Conservation (phyloP, 2,888 invertebrate species). For the Dolichopus griseipennis region DNA sequence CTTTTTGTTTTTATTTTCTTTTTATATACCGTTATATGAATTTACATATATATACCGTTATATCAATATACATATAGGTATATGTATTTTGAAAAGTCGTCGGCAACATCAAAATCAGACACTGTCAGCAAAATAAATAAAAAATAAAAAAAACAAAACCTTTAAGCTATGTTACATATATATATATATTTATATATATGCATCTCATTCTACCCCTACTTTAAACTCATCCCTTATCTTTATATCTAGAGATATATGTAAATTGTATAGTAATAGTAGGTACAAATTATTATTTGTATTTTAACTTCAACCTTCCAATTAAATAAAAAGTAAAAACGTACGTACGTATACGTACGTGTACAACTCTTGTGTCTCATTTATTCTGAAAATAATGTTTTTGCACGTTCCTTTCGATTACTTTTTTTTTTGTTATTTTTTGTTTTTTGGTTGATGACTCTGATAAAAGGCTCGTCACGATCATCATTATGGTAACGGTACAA, state of each 20-base stretch:
- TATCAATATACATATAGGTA: too few relatives aligned
- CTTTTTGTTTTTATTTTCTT: too few relatives aligned
- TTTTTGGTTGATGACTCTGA: background rate
- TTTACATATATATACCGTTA: too few relatives aligned
- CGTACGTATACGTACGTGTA: background rate
- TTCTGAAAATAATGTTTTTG: background rate
- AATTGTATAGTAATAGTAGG: background rate
- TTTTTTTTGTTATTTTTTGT: background rate
- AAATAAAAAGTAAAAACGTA: background rate
- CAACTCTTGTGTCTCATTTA: constrained; percentile 6
- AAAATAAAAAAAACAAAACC: background rate
- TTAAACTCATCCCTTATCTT: too few relatives aligned
- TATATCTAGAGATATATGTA: background rate
- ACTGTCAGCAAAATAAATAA: background rate
- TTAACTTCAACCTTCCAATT: too few relatives aligned
- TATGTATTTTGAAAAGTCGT: too few relatives aligned
- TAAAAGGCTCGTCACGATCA: constrained; percentile 3
- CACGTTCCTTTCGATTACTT: background rate
- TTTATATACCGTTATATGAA: too few relatives aligned
- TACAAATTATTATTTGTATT: background rate
- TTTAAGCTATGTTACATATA: too few relatives aligned
- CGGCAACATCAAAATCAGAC: constrained; percentile 2
- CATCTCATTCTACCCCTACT: too few relatives aligned
- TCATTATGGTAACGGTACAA: background rate
- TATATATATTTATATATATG: too few relatives aligned